Evolutionary conservation across 2,113 vertebrate species (phyloP).

Genomic region (Turnix velox): DNA sequence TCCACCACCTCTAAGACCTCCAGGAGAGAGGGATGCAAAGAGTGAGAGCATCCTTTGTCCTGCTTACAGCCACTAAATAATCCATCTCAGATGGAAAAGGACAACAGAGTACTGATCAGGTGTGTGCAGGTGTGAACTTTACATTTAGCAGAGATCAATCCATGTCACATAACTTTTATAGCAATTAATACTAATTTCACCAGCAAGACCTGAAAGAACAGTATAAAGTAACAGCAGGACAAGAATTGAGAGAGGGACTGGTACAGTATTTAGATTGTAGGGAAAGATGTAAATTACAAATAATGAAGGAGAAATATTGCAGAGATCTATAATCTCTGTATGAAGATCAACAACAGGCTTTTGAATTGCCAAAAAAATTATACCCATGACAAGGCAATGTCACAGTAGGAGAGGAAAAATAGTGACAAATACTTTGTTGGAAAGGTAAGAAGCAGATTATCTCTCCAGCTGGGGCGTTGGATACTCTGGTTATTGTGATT

Average conservation of each 20-base stretch:
- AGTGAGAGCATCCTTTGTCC: accelerated
- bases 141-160: neutral
- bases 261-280: neutral
- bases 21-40: neutral
- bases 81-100: neutral
- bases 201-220: neutral
- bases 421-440: neutral
- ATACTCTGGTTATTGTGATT: neutral
- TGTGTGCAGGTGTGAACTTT: accelerated
- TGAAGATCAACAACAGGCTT: neutral
- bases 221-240: neutral
- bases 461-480: neutral
- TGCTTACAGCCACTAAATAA: neutral
- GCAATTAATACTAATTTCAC: neutral
- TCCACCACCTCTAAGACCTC: accelerated
- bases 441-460: neutral
- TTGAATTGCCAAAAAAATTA: slow-evolving; percentile 14
- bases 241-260: neutral
- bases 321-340: slow-evolving; percentile 12
- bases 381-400: neutral
- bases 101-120: neutral
- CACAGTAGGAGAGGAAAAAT: neutral
- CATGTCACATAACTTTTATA: neutral
- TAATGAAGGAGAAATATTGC: slow-evolving; percentile 3
- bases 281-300: slow-evolving; percentile 19